Percentiles rank a stretch among this genome's conserved stretches.
These are phyloP conservation scores for Drosophila rubida DNA, from an alignment of 2,888 invertebrate genomes.

Conservation along the genomic window DNA sequence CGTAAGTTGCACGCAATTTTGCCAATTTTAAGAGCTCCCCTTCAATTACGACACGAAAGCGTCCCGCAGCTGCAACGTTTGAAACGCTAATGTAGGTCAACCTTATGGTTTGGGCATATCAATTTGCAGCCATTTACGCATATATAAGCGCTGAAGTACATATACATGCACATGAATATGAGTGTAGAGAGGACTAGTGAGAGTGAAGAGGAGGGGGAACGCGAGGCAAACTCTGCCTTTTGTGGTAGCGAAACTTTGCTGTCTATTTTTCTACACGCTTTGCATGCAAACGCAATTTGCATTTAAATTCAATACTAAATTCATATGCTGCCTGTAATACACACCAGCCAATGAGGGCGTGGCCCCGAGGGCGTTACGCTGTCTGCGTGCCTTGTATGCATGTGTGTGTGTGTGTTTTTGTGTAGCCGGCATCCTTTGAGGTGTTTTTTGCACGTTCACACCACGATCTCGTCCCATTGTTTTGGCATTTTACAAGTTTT, in stretches of 20 bases:
- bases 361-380: slow-evolving; percentile 42
- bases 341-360: slow-evolving; percentile 59
- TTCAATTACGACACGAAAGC: slow-evolving; percentile 31
- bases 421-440: slow-evolving; percentile 47
- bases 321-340: slow-evolving; percentile 76
- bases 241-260: slow-evolving; percentile 30
- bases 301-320: slow-evolving; percentile 81
- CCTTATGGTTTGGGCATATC: slow-evolving; percentile 15
- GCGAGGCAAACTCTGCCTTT: slow-evolving; percentile 6
- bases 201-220: not conserved
- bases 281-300: slow-evolving; percentile 79
- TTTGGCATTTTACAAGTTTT: slow-evolving; percentile 78
- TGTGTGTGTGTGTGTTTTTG: slow-evolving; percentile 26
- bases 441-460: slow-evolving; percentile 48
- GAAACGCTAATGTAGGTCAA: slow-evolving; percentile 37
- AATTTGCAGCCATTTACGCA: slow-evolving; percentile 3
- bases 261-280: slow-evolving; percentile 68
- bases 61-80: slow-evolving; percentile 11
- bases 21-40: not conserved
- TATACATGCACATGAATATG: not conserved
- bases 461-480: slow-evolving; percentile 58
- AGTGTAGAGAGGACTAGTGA: no score
- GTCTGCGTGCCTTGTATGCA: slow-evolving; percentile 16
- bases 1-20: not conserved
- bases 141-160: not conserved